These are phyloP conservation scores for Ephialtes manifestator DNA, from an alignment of 2,888 invertebrate species.

Conservation along the genomic window DNA sequence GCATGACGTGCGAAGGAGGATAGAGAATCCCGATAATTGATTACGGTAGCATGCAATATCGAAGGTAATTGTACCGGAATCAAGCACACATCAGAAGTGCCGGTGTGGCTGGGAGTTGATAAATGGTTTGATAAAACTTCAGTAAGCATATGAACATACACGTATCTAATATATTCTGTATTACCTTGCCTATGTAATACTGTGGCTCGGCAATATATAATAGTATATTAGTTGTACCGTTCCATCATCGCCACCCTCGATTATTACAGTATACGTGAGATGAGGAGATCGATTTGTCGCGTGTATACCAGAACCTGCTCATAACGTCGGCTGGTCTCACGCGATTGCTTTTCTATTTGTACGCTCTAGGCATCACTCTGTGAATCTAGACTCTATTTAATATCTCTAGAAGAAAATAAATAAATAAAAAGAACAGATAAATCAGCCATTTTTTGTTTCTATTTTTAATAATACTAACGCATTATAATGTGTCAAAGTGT, in stretches of 20 bases:
- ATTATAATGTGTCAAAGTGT: too few relatives aligned
- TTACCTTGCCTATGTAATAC: constrained; percentile 72
- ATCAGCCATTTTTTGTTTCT: background rate
- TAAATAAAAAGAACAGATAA: background rate
- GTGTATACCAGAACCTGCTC: constrained; percentile 47
- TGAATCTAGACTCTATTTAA: background rate
- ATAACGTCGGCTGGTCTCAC: background rate
- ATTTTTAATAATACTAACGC: background rate
- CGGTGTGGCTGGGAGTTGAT: constrained; percentile 55
- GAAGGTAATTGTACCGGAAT: constrained; percentile 18
- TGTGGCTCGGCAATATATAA: constrained; percentile 63
- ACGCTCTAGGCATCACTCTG: background rate
- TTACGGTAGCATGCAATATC: constrained; percentile 69
- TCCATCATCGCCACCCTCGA: constrained; percentile 76
- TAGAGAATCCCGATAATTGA: constrained; percentile 68
- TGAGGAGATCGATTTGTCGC: constrained; percentile 81
- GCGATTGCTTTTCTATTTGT: constrained; percentile 3
- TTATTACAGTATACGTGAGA: constrained; percentile 65
- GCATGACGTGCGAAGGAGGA: background rate
- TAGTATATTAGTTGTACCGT: constrained; percentile 71
- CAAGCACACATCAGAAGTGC: constrained; percentile 35
- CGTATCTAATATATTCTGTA: constrained; percentile 15
- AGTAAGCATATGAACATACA: constrained; percentile 14
- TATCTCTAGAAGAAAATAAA: background rate
- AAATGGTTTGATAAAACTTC: constrained; percentile 59